Base-by-base conservation (phyloP, 1,140 invertebrate genomes). In the Rhizoglyphus robini region DNA sequence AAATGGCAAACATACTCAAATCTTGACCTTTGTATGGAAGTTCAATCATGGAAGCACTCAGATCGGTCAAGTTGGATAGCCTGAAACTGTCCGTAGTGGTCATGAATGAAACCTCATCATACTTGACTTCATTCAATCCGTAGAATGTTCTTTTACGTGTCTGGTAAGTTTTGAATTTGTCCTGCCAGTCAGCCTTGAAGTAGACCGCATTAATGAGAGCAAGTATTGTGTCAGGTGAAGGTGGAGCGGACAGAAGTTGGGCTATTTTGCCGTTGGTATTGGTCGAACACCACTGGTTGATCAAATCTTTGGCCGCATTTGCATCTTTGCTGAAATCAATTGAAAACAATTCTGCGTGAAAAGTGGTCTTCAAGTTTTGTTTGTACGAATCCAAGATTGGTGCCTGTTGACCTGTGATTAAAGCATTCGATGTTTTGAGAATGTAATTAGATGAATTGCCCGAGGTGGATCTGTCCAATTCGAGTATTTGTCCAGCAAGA, bases 191-290 rank as follows among this genome's bases (percentile, higher is more conserved):
- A 13, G 86, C 88, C 76, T 89, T 90, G 74, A 92, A 93, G 73
- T 90, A 88, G 48, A 92, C 79, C 5, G 87, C 88, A 76, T 91
- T 92, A 1, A 88, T 76, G 0, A 92, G 75, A 5, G 91, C 80
- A 27, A 89, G 66, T 59, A 78, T 75, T 76, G 79, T 68, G 15
- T 67, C 30, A 1, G 81, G 83, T 13, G 81, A 82, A 0, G 74
- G 66, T 0, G 83, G 79, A 51, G 67, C 60, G 47, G 41, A 61
- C 36, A 90, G 75, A 15, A 88, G 74, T 72, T 87, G 75, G 67
- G 81, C 81, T 65, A 90, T 87, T 74, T 83, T 84, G 51, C 84
- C 76, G 66, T 84, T 80, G 0, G 88, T 91, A 73, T 84, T 80
- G 18, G 78, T 70, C 71, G 83, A 80, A 3, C 89, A 83, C 86